Base-by-base conservation (phyloP, 2,888 invertebrate genomes). In the Melanchra persicariae region DNA sequence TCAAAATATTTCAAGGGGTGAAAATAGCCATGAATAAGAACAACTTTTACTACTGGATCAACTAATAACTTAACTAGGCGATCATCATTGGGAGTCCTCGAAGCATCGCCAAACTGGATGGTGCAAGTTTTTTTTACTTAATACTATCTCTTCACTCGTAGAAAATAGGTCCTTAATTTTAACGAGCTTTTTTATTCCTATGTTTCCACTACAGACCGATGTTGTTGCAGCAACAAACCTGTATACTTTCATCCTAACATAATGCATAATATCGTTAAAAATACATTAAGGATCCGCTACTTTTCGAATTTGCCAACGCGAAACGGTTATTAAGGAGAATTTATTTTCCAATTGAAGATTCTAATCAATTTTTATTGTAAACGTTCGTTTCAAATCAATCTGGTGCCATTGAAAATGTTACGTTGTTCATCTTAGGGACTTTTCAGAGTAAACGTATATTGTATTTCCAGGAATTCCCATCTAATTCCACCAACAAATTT, bases 241-340 rank as follows among this genome's bases (percentile, higher is more conserved):
- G 10, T n/a, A 30, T 12, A 34, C 37, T 57, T 43, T 57, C 40
- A 10, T 19, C 22, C 19, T 37, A 9, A 34, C 10, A 15, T 49
- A 74, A 59, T 60, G 26, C 40, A 74, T 45, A 49, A 65, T 47
- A 58, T 74, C 75, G 30, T 74, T 68, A 74, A 62, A n/a, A 68
- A 74, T 47, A 68, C 68, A 74, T 74, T 62, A 74, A 26, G 75
- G 24, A 26, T 40, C 45, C 26, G 22, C 26, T 51, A 47, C 40
- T 61, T 75, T 51, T 74, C 24, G 24, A 68, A 68, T 74, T 67
- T 64, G 9, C 37, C 43, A 55, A 59, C 45, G 43, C 45, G n/a
- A 45, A 66, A 45, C 17, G 40, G 40, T 51, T 62, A 26, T 40
- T 55, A 60, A 19, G 45, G 17, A 26, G 19, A 40, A 63, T 52